Base-by-base conservation (phyloP, 2,888 invertebrate genomes). In the Petrolisthes cinctipes region DNA sequence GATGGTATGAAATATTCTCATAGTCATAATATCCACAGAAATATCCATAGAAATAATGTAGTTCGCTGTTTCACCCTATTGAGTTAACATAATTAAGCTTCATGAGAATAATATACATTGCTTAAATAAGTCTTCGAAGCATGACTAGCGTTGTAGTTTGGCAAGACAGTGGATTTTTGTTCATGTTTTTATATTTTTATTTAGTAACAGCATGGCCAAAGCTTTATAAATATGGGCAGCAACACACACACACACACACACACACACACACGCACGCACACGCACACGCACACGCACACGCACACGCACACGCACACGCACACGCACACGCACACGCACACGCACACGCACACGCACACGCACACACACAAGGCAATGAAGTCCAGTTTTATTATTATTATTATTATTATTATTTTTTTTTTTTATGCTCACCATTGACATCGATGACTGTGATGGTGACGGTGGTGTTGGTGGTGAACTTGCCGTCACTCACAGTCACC, bases 401-500 rank as follows among this genome's bases (percentile, higher is more conserved):
- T 61, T 61, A 61, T 9, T 61, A 17, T 3, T 17, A 61, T 61
- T 17, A 61, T 61, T 61, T 61, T 11, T 9, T 61, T 1, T 61
- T 61, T 14, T 61, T 14, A 61, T 61, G 75, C 82, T 82, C 54
- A 94, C 94, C 97, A 93, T 98, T 98, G 23, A 96, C 96, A 93
- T 98, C 98, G 85, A 96, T 93, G 81, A 98, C 95, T 91, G 95
- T 94, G 89, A 98, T 94, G 56, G 94, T 93, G 54, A 98, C 95
- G 92, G 94, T 94, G 4, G 97, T 95, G 91, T 94, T 95, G 91
- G 97, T 96, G 56, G 96, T 96, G 93, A 96, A 97, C 92, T 96
- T 96, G 78, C 97, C 97, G 94, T 99, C 99, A 51, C 97, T 97
- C 85, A 97, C 98, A 89, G 97, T 95, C 20, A 99, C 95, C 90